Conservation (phyloP, 2,888 invertebrate genomes). For the Chirona hameri region DNA sequence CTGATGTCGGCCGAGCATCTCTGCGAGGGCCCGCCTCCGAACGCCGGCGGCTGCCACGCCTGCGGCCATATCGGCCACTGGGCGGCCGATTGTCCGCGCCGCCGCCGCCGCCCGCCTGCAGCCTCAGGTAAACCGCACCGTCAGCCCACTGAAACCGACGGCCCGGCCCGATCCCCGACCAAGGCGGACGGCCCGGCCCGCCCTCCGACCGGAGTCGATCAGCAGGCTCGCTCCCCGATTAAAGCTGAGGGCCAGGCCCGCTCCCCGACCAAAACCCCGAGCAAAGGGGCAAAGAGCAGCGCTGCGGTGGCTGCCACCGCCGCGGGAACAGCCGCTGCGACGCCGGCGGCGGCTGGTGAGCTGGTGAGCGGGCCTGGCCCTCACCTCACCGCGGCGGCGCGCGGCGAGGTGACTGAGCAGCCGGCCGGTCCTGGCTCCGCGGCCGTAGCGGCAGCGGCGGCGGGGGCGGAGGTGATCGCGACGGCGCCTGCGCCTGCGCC, state of each 20-base stretch:
- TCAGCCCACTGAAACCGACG: background rate
- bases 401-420: background rate
- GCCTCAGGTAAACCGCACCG: background rate
- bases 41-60: conserved; percentile 53
- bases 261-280: background rate
- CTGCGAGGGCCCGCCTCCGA: conserved; percentile 51
- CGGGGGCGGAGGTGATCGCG: background rate
- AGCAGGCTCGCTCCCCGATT: background rate
- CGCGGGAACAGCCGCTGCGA: too few relatives aligned
- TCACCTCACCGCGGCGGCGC: background rate
- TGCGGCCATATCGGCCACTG: conserved; percentile 57
- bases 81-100: conserved; percentile 49
- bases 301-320: too few relatives aligned
- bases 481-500: background rate
- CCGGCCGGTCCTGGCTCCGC: background rate
- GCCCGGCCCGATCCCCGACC: background rate
- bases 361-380: too few relatives aligned
- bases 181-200: background rate
- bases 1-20: conserved; percentile 48
- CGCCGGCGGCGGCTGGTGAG: too few relatives aligned
- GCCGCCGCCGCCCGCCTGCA: background rate
- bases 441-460: background rate
- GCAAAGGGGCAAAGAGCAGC: too few relatives aligned
- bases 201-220: background rate
- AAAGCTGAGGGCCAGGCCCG: background rate